phyloP scores from a whole-genome alignment of 1,140 invertebrate species.

The Ctenoplectra terminalis region DNA sequence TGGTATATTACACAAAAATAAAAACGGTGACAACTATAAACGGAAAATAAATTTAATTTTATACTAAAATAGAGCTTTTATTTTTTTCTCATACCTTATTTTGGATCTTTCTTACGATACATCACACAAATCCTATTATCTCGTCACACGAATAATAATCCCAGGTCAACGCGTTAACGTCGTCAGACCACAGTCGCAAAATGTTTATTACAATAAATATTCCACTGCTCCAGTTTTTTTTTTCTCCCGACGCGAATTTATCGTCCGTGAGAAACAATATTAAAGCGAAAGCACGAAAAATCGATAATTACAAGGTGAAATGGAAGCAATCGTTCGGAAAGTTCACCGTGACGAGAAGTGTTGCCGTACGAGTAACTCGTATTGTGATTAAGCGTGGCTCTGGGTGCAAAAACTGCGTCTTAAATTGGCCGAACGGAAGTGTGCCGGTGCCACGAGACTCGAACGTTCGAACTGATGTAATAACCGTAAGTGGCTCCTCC shows the following conservation, averaged over 20 bases:
- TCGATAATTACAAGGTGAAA: slow-evolving; percentile 31
- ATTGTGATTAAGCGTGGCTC: slow-evolving; percentile 32
- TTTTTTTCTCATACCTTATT: no score
- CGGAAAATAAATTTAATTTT: no score
- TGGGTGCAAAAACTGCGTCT: slow-evolving; percentile 31
- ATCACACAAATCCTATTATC: no score
- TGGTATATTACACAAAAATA: no score
- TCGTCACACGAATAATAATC: no score
- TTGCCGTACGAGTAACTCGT: neutral
- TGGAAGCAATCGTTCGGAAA: slow-evolving; percentile 49
- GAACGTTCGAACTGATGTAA: slow-evolving; percentile 55
- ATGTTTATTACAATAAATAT: neutral
- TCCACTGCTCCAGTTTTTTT: neutral
- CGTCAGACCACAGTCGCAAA: neutral
- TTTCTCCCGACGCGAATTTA: neutral
- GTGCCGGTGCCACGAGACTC: neutral
- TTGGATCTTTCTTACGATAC: no score
- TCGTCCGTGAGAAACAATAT: slow-evolving; percentile 23
- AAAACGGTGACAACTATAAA: no score
- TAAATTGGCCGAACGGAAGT: slow-evolving; percentile 36
- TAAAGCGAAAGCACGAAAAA: neutral
- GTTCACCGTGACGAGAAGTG: slow-evolving; percentile 34
- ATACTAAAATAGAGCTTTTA: no score
- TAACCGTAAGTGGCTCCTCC: slow-evolving; percentile 61
- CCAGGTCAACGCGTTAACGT: neutral